phyloP scores from a whole-genome alignment of 1,140 invertebrate genomes.

The Luehdorfia chinensis region DNA sequence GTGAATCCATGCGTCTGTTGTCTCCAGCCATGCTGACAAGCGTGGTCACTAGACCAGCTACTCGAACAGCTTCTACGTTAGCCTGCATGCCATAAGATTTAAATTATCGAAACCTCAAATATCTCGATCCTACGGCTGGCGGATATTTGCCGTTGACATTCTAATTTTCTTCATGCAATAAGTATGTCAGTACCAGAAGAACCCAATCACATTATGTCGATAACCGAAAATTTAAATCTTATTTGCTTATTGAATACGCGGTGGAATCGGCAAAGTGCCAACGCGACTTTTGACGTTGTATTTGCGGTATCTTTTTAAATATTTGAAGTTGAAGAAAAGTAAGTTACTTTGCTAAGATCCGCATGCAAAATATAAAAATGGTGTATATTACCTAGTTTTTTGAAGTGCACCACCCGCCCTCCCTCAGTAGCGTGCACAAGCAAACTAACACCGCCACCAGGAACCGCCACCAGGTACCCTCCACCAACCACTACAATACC shows the following conservation, averaged over 20 bases:
- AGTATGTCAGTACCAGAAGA: slow-evolving; percentile 12
- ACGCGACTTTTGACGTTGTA: slow-evolving; percentile 18
- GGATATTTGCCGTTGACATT: slow-evolving; percentile 12
- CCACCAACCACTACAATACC: too few relatives aligned
- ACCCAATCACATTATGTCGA: slow-evolving; percentile 24
- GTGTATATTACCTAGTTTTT: too few relatives aligned
- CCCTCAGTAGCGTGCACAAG: too few relatives aligned
- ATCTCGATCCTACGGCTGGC: slow-evolving; percentile 19
- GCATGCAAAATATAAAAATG: too few relatives aligned
- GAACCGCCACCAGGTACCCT: too few relatives aligned
- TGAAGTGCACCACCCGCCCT: too few relatives aligned
- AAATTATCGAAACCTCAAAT: slow-evolving; percentile 55
- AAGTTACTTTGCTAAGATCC: too few relatives aligned
- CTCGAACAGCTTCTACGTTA: slow-evolving; percentile 83
- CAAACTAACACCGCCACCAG: too few relatives aligned
- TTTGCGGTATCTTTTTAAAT: background rate
- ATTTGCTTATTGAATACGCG: slow-evolving; percentile 39
- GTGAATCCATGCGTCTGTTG: slow-evolving; percentile 63
- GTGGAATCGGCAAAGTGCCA: slow-evolving; percentile 19
- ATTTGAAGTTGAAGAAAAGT: background rate
- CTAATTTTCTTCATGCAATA: background rate
- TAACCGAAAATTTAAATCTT: slow-evolving; percentile 69
- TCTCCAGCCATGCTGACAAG: slow-evolving; percentile 85
- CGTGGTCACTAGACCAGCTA: slow-evolving; percentile 85
- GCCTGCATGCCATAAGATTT: slow-evolving; percentile 76